Percentiles rank a stretch among this genome's conserved stretches.
Evolutionary conservation across 1,140 invertebrate species (phyloP).

Genomic region (Drosophila setifemur): DNA sequence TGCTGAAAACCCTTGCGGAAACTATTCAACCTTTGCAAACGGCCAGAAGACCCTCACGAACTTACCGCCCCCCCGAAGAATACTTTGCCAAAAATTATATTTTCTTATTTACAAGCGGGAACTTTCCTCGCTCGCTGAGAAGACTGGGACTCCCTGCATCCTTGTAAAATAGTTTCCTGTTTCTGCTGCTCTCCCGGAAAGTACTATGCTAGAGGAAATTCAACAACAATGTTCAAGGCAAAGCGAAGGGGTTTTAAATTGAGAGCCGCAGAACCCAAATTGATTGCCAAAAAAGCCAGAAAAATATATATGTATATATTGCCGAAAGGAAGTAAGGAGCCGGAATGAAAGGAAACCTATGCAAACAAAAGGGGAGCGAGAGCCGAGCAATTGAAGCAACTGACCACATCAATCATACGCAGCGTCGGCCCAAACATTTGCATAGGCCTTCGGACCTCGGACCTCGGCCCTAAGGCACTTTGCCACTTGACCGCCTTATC

Average conservation of each 20-base stretch:
- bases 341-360: background rate
- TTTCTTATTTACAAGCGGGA: slow-evolving; percentile 9
- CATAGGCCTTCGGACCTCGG: slow-evolving; percentile 40
- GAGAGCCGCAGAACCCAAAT: slow-evolving; percentile 11
- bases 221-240: slow-evolving; percentile 11
- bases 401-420: slow-evolving; percentile 77
- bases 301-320: background rate
- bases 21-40: background rate
- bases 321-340: background rate
- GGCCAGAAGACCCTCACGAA: background rate
- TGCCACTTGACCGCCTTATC: slow-evolving; percentile 51
- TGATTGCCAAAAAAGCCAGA: slow-evolving; percentile 1
- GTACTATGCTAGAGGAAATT: slow-evolving; percentile 6
- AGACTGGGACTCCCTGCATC: background rate
- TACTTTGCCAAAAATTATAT: slow-evolving; percentile 23
- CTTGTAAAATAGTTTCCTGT: slow-evolving; percentile 26
- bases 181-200: background rate
- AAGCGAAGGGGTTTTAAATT: slow-evolving; percentile 11
- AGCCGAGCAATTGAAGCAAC: slow-evolving; percentile 24
- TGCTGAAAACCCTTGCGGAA: background rate
- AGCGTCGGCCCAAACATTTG: slow-evolving; percentile 64
- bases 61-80: background rate
- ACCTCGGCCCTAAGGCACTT: slow-evolving; percentile 16
- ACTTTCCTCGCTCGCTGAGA: slow-evolving; percentile 12
- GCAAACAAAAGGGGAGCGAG: slow-evolving; percentile 19